phyloP scores from a whole-genome alignment of 1,140 invertebrate species.

The Caerostris extrusa region DNA sequence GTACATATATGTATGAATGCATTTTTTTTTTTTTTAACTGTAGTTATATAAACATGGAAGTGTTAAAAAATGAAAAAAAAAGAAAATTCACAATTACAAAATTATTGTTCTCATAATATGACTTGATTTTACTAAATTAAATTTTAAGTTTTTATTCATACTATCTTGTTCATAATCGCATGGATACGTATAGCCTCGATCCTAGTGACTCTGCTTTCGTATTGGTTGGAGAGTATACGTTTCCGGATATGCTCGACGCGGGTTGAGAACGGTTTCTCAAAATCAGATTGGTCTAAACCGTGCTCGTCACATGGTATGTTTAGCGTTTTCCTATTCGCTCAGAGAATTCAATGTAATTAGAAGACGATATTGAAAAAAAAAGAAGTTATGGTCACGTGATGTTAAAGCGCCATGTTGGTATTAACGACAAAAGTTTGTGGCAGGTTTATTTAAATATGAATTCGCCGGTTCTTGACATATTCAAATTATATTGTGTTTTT shows the following conservation, averaged over 20 bases:
- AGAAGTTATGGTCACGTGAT: slow-evolving; percentile 63
- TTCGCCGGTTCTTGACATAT: slow-evolving; percentile 59
- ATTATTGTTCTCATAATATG: too few relatives aligned
- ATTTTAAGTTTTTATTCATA: background rate
- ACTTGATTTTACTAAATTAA: too few relatives aligned
- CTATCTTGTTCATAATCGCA: background rate
- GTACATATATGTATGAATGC: too few relatives aligned
- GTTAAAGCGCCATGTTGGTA: slow-evolving; percentile 71
- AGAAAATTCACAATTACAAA: too few relatives aligned
- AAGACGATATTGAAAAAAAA: slow-evolving; percentile 45
- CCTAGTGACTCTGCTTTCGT: background rate
- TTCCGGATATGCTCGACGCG: background rate
- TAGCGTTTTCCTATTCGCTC: slow-evolving; percentile 65
- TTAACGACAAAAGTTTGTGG: slow-evolving; percentile 48
- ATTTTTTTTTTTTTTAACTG: too few relatives aligned
- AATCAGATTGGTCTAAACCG: slow-evolving; percentile 48
- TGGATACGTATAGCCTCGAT: slow-evolving; percentile 14
- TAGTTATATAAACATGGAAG: too few relatives aligned
- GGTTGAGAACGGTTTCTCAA: slow-evolving; percentile 51
- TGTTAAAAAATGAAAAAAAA: too few relatives aligned
- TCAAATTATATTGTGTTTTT: slow-evolving; percentile 4
- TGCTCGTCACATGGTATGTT: slow-evolving; percentile 56
- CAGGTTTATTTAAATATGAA: slow-evolving; percentile 67
- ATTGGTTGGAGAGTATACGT: slow-evolving; percentile 46
- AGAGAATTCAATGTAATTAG: slow-evolving; percentile 56